Conservation (phyloP, 2,888 invertebrate genomes). For the Leucoptera coffeella region DNA sequence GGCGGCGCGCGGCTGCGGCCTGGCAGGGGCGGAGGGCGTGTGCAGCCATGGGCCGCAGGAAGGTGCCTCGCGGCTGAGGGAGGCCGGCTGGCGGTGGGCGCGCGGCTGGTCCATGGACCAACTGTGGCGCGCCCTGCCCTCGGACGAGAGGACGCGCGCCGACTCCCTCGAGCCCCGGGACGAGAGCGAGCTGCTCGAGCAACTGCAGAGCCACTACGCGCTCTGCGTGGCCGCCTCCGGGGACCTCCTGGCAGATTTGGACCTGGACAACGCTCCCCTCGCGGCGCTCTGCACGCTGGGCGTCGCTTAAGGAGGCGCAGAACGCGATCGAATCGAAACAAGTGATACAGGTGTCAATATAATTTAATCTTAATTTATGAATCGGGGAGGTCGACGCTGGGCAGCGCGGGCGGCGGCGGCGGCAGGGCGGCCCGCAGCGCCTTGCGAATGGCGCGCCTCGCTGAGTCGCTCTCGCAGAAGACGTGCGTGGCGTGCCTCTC, state of each 20-base stretch:
- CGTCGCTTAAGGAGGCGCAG: no score
- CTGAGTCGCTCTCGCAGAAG: constrained; percentile 74
- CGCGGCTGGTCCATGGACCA: constrained; percentile 90
- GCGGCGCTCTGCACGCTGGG: not conserved
- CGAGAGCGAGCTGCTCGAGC: constrained; percentile 85
- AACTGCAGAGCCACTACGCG: constrained; percentile 93
- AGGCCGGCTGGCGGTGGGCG: constrained; percentile 74
- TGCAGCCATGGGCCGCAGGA: constrained; percentile 71
- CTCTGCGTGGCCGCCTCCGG: constrained; percentile 78
- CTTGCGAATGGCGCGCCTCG: constrained; percentile 42
- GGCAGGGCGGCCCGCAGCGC: constrained; percentile 54
- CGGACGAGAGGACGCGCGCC: constrained; percentile 76
- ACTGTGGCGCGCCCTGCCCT: constrained; percentile 78
- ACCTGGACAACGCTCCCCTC: constrained; percentile 25
- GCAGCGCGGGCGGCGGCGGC: constrained; percentile 1
- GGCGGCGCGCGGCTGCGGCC: constrained; percentile 74
- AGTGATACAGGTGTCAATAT: no score
- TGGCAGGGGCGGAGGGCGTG: constrained; percentile 73
- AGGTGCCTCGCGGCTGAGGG: constrained; percentile 65
- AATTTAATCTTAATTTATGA: no score
- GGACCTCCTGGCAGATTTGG: constrained; percentile 59
- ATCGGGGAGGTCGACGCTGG: not conserved
- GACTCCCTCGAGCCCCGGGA: constrained; percentile 91
- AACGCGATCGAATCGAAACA: no score
- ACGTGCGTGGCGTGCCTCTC: constrained; percentile 89